A percentile compares a stretch with the other conserved stretches of the same genome.
phyloP scores from a whole-genome alignment of 2,113 vertebrate genomes.

The Spermophilus dauricus region DNA sequence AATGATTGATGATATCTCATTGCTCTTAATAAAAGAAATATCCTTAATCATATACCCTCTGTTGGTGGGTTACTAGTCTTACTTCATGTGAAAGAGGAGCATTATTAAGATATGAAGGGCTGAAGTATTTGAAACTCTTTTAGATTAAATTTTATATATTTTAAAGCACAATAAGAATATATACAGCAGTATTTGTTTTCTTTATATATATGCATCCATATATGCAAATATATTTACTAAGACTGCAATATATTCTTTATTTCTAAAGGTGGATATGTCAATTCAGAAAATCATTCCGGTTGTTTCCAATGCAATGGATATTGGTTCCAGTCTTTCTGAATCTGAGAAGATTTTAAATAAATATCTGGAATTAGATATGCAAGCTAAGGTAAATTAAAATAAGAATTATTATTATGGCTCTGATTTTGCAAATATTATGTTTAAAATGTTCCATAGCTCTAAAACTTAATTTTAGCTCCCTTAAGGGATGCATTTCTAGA shows the following conservation, averaged over 20 bases:
- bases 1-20: not conserved
- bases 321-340: constrained; percentile 85
- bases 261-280: constrained; percentile 87
- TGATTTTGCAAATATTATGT: constrained; percentile 48
- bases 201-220: not conserved
- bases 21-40: not conserved
- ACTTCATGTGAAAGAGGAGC: not conserved
- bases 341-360: constrained; percentile 88
- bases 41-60: not conserved
- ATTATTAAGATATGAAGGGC: constrained; percentile 32
- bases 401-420: not conserved
- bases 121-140: constrained; percentile 41
- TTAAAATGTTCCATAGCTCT: not conserved
- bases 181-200: constrained; percentile 21
- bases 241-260: constrained; percentile 51
- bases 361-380: constrained; percentile 89
- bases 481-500: not conserved
- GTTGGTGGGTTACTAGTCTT: not conserved
- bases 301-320: constrained; percentile 85
- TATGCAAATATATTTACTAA: constrained; percentile 11
- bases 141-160: not conserved
- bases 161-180: not conserved
- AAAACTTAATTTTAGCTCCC: constrained; percentile 33
- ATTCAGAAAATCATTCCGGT: constrained; percentile 85
- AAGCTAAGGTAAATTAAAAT: constrained; percentile 89